Percentiles rank a stretch among this genome's conserved stretches.
These are phyloP conservation scores for Conger conger DNA, from an alignment of 2,113 vertebrate species.

Conservation along the genomic window DNA sequence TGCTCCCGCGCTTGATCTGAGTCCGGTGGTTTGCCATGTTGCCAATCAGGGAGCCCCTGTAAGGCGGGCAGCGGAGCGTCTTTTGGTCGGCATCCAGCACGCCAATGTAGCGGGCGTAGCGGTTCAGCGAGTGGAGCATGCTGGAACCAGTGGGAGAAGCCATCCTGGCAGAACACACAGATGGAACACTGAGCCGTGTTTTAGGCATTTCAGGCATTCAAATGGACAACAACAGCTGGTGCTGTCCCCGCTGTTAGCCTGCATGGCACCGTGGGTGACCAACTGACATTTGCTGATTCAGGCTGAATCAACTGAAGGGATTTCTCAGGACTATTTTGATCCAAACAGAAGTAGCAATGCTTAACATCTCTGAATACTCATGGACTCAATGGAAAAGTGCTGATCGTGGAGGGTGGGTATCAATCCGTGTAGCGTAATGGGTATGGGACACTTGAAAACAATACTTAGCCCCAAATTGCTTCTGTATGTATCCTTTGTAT, in stretches of 20 bases:
- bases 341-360: background rate
- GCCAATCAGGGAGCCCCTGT: conserved; percentile 78
- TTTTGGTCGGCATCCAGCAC: conserved; percentile 91
- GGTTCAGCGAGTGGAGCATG: conserved; percentile 79
- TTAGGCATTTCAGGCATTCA: background rate
- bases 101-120: conserved; percentile 90
- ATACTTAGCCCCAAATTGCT: too few relatives aligned
- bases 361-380: too few relatives aligned
- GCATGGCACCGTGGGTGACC: background rate
- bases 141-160: conserved; percentile 76
- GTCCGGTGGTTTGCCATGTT: conserved; percentile 91
- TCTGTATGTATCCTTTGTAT: too few relatives aligned
- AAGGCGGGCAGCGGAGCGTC: conserved; percentile 85
- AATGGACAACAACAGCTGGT: background rate
- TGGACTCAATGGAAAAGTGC: too few relatives aligned
- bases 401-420: background rate
- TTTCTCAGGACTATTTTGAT: background rate
- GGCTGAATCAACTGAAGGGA: background rate
- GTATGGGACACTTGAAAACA: too few relatives aligned
- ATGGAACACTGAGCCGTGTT: background rate
- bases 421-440: too few relatives aligned
- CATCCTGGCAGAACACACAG: conserved; percentile 65
- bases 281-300: background rate
- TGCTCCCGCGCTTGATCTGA: conserved; percentile 88
- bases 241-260: background rate